A percentile compares a stretch with the other conserved stretches of the same genome.
Conservation (phyloP, 2,888 invertebrate species). For the Ectemnius cavifrons region DNA sequence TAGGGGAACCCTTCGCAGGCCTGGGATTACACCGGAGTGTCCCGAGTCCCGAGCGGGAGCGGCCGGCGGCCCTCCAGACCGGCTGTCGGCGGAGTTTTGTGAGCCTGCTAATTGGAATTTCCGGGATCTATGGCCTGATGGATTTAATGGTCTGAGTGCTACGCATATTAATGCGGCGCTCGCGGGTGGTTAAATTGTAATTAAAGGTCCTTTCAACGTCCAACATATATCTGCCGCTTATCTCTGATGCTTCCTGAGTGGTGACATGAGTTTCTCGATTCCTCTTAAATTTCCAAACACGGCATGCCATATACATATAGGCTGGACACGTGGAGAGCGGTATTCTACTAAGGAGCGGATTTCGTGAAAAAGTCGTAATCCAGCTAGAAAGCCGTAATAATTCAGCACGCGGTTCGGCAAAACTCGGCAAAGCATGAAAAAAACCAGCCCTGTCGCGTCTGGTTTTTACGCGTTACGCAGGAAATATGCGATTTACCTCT, state of each 20-base stretch:
- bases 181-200: slow-evolving; percentile 41
- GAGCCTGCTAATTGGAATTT: slow-evolving; percentile 36
- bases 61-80: no score
- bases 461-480: slow-evolving; percentile 49
- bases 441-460: slow-evolving; percentile 28
- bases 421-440: not conserved
- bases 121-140: not conserved
- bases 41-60: not conserved
- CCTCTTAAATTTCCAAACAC: slow-evolving; percentile 10
- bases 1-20: not conserved
- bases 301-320: not conserved
- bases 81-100: slow-evolving; percentile 21
- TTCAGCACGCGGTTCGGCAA: slow-evolving; percentile 16
- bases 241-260: no score
- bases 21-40: not conserved
- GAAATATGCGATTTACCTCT: slow-evolving; percentile 55
- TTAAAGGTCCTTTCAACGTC: slow-evolving; percentile 31
- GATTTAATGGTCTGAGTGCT: slow-evolving; percentile 15
- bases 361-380: slow-evolving; percentile 13
- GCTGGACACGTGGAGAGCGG: no score
- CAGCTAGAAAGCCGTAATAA: slow-evolving; percentile 34
- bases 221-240: no score
- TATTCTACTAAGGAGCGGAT: no score
- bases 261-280: not conserved
- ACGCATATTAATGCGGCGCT: not conserved